Conservation (phyloP, 1,140 invertebrate genomes). For the Heterodera schachtii region DNA sequence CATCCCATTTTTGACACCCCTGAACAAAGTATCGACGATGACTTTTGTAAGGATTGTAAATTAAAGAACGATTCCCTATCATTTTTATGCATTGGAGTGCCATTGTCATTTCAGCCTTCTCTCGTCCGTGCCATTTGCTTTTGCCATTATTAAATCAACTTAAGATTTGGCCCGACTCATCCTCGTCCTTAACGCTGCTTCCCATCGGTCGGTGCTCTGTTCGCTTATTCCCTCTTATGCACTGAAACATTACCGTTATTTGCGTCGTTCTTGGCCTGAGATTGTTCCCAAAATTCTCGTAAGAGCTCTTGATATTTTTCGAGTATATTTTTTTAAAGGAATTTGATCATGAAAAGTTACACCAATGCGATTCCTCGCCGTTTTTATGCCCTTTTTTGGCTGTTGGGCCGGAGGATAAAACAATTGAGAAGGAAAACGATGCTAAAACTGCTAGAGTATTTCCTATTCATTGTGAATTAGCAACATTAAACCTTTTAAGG, state of each 20-base stretch:
- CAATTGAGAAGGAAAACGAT: constrained; percentile 3
- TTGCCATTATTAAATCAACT: not conserved
- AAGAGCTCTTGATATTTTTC: constrained; percentile 30
- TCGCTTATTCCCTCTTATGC: constrained; percentile 88
- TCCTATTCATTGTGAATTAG: not conserved
- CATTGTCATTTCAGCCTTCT: too few relatives aligned
- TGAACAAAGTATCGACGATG: constrained; percentile 92
- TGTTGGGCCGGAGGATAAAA: not conserved
- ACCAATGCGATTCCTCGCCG: not conserved
- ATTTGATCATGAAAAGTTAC: constrained; percentile 36
- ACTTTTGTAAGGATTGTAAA: constrained; percentile 71
- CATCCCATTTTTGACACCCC: constrained; percentile 96
- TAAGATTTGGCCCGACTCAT: constrained; percentile 86
- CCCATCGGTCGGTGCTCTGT: constrained; percentile 83
- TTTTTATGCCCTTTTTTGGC: constrained; percentile 3
- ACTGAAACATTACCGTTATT: constrained; percentile 76
- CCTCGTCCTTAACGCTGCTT: constrained; percentile 89
- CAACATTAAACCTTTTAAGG: constrained; percentile 19
- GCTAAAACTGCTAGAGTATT: not conserved
- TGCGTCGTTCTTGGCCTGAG: constrained; percentile 37
- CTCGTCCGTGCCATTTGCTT: too few relatives aligned
- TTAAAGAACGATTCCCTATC: too few relatives aligned
- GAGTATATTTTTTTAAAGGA: constrained; percentile 11
- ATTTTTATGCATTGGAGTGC: too few relatives aligned
- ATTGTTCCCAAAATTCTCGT: constrained; percentile 66